Conservation (phyloP, 2,797 vertebrate genomes). For the Salarias fasciatus region DNA sequence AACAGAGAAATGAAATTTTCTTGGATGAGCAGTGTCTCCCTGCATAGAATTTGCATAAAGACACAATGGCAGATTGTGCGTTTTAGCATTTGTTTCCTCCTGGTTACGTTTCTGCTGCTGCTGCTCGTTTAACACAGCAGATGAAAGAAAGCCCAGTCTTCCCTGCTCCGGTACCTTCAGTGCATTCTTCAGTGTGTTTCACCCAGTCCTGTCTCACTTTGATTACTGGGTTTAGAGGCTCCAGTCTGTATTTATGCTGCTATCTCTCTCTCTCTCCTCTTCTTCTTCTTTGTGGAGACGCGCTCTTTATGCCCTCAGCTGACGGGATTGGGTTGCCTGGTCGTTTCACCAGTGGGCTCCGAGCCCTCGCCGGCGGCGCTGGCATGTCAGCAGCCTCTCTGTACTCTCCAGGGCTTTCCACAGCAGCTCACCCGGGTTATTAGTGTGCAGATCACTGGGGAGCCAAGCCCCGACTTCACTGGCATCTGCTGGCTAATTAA, state of each 20-base stretch:
- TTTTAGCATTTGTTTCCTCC: not conserved
- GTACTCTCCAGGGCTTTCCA: conserved; percentile 29
- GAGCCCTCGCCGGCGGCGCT: conserved; percentile 32
- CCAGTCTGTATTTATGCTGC: conserved; percentile 36
- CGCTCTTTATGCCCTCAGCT: conserved; percentile 20
- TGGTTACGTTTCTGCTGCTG: not conserved
- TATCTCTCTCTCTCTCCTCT: conserved; percentile 20
- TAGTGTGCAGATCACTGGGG: conserved; percentile 61
- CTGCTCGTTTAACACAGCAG: not conserved
- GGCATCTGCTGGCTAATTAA: conserved; percentile 49
- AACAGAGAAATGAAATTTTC: too few species aligned
- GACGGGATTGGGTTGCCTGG: conserved; percentile 23
- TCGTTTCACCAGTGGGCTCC: conserved; percentile 2
- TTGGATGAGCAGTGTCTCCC: too few species aligned
- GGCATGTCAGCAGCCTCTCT: conserved; percentile 39
- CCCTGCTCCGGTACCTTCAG: not conserved
- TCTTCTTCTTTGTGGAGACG: not conserved
- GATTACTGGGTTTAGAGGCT: conserved; percentile 38
- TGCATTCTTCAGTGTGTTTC: conserved; percentile 3
- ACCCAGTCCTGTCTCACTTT: conserved; percentile 4
- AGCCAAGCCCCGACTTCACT: conserved; percentile 17
- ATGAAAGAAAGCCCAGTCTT: conserved; percentile 7
- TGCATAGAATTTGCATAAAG: too few species aligned
- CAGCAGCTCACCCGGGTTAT: conserved; percentile 35
- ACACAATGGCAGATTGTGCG: not conserved